Conservation (phyloP, 2,113 vertebrate genomes). For the Equus przewalskii region DNA sequence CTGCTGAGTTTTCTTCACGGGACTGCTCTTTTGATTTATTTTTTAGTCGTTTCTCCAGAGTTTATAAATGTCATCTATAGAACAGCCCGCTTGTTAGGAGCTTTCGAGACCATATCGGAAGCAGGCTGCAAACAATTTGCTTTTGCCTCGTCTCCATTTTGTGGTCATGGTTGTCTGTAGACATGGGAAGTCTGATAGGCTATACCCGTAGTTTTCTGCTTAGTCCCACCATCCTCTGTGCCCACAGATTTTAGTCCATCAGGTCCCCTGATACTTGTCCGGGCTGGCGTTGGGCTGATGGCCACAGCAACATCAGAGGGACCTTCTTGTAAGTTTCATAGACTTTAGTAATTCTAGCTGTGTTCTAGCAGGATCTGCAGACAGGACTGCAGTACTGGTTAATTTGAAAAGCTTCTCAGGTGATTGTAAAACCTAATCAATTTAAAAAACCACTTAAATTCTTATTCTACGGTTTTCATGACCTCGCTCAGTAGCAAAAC, state of each 20-base stretch:
- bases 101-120: background rate
- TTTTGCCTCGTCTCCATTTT: background rate
- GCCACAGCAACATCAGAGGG: background rate
- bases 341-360: background rate
- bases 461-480: conserved; percentile 47
- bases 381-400: background rate
- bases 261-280: background rate
- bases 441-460: conserved; percentile 63
- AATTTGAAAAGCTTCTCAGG: conserved; percentile 64
- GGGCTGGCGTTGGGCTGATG: background rate
- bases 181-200: background rate
- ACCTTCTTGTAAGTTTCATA: conserved; percentile 26
- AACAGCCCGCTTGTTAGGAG: background rate
- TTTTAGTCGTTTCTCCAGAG: background rate
- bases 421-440: conserved; percentile 55
- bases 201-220: background rate
- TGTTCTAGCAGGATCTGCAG: background rate
- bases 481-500: conserved; percentile 56
- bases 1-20: background rate
- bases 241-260: background rate
- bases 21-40: background rate
- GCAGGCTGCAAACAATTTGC: background rate
- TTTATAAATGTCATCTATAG: background rate
- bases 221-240: background rate
- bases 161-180: background rate